Percentiles rank a stretch among this genome's conserved stretches.
Conservation (phyloP, 2,113 vertebrate genomes). For the Actenoides hombroni region DNA sequence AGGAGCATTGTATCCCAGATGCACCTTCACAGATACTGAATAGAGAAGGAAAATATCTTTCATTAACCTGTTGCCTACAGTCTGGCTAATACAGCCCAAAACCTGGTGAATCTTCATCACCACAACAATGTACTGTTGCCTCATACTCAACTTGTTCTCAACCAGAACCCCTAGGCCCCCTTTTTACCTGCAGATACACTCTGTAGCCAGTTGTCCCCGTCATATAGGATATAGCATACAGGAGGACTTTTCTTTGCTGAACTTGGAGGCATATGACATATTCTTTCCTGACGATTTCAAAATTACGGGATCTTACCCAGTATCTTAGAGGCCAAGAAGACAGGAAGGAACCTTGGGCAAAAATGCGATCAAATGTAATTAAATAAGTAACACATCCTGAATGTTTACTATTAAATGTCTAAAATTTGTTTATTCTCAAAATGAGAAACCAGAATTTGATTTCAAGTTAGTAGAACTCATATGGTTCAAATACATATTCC, state of each 20-base stretch:
- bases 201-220: background rate
- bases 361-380: background rate
- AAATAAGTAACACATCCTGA: background rate
- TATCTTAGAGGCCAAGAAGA: background rate
- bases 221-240: background rate
- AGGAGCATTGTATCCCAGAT: background rate
- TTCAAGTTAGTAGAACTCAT: background rate
- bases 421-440: background rate
- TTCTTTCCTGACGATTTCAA: background rate
- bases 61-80: background rate
- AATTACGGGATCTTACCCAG: background rate
- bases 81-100: background rate
- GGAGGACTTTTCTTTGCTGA: background rate
- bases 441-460: background rate
- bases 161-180: background rate
- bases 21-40: background rate
- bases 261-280: background rate
- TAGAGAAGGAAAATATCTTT: background rate
- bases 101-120: background rate
- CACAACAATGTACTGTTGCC: rapidly evolving
- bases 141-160: background rate
- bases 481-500: background rate
- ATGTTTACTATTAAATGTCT: background rate
- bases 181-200: background rate
- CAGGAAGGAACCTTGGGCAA: background rate